These are phyloP conservation scores for Daphoenositta chrysoptera DNA, from an alignment of 2,113 vertebrate genomes.

Conservation along the genomic window DNA sequence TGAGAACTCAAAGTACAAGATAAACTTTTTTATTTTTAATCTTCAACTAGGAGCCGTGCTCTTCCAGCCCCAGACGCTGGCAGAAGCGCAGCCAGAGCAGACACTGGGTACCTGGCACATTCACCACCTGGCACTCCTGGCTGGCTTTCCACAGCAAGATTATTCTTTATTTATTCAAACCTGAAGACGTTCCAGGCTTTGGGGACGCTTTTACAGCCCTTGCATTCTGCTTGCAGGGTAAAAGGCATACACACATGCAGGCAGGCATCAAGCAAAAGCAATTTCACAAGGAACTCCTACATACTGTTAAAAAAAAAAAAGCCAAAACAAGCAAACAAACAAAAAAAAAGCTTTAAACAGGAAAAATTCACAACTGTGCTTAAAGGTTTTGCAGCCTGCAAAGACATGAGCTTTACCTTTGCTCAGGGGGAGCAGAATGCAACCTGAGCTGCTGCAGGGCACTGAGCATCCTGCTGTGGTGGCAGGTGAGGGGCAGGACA, in stretches of 20 bases:
- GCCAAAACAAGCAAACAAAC: neutral
- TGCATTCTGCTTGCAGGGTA: neutral
- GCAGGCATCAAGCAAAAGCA: neutral
- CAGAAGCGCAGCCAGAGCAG: neutral
- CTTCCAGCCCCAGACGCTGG: neutral
- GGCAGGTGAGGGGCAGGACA: neutral
- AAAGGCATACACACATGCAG: rapidly evolving
- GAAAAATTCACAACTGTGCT: neutral
- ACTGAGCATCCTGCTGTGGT: neutral
- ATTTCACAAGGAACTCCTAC: neutral
- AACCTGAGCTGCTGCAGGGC: neutral
- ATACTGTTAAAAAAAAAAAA: neutral
- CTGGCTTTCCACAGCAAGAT: neutral
- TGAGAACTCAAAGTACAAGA: conserved; percentile 36
- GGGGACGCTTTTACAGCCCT: neutral
- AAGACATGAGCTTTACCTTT: neutral
- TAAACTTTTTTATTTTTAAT: conserved; percentile 2
- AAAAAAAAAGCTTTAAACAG: neutral
- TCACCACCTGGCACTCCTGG: conserved; percentile 36
- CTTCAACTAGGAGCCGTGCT: neutral
- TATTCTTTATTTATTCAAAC: neutral
- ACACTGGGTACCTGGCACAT: conserved; percentile 19
- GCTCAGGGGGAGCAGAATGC: neutral
- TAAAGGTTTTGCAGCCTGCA: neutral
- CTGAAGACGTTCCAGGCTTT: neutral